phyloP scores from a whole-genome alignment of 2,888 invertebrate genomes.

The Apotomis turbidana region DNA sequence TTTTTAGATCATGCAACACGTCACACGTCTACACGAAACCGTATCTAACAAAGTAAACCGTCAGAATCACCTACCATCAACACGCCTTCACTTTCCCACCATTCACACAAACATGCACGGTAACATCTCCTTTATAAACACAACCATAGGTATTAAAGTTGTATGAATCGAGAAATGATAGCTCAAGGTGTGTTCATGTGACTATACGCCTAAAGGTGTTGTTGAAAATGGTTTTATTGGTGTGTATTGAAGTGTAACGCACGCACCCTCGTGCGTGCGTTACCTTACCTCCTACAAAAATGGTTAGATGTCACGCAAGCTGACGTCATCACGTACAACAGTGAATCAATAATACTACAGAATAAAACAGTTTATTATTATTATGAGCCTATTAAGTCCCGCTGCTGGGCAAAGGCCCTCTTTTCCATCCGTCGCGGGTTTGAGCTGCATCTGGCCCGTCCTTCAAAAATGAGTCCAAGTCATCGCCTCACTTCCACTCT shows the following conservation, averaged over 20 bases:
- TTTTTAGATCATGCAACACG: too few relatives aligned
- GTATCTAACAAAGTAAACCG: constrained; percentile 7
- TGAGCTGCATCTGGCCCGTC: too few relatives aligned
- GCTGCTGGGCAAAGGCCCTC: too few relatives aligned
- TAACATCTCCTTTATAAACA: constrained; percentile 3
- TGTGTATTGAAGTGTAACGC: constrained; percentile 4
- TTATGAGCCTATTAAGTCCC: too few relatives aligned
- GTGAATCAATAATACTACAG: too few relatives aligned
- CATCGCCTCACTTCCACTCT: too few relatives aligned
- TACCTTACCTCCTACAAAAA: constrained; percentile 34
- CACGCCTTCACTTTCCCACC: constrained; percentile 34
- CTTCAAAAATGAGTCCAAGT: too few relatives aligned
- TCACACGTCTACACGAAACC: background rate
- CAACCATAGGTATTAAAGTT: background rate
- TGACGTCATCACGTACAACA: background rate
- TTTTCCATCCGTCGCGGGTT: too few relatives aligned
- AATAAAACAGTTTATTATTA: too few relatives aligned
- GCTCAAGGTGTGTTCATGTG: background rate
- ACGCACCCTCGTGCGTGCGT: constrained; percentile 20
- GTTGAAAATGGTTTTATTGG: constrained; percentile 4
- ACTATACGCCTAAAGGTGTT: background rate
- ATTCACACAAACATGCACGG: constrained; percentile 5
- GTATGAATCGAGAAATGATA: constrained; percentile 10
- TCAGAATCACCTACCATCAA: constrained; percentile 24
- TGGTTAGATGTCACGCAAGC: constrained; percentile 11